Base-by-base conservation (phyloP, 2,888 invertebrate species). In the Drosophila stalkeri region DNA sequence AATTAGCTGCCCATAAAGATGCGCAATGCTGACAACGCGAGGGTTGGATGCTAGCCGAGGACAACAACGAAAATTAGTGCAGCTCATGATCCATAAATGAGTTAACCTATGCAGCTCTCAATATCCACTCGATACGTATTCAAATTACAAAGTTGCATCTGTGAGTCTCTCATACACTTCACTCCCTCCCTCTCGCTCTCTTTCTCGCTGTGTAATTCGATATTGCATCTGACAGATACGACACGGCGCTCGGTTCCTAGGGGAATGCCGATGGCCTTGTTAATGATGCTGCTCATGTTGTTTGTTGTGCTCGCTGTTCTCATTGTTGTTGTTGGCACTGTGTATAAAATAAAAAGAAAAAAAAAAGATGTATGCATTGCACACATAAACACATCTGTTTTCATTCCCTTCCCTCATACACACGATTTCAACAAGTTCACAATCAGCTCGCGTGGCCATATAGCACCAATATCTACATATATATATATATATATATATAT, bases 181-280 rank as follows among this genome's bases (percentile, higher is more conserved):
- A 20, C 35, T 14, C 37, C 20, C 44, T 12, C 43, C 12, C 44
- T 2, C 20, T 20, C 20, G 11, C 43, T 2, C 20, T 18, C 44
- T 11, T 12, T 44, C 39, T 35, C 20, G 16, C 35, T 31, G 31
- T 77, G 88, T 90, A 88, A 88, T 73, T 39, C 67, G 89, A 88
- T 88, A 90, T 78, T 83, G 80, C 57, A 89, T 88, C 78, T 81
- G 86, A 81, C 89, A 89, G 86, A 86, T 86, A 90, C 49, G 49
- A 49, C 81, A 85, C 83, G 89, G 81, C 70, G 70, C 80, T 72
- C 55, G 20, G 64, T 64, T 35, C 75, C 80, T 73, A 46, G 43
- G 72, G 88, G 88, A 61, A n/a, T 51, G 43, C 16, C 61, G 37
- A 62, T 64, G 68, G 65, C 65, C 68, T 72, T 83, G 83, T 81